Conservation (phyloP, 2,113 vertebrate species). For the Mesembrinibis cayennensis region DNA sequence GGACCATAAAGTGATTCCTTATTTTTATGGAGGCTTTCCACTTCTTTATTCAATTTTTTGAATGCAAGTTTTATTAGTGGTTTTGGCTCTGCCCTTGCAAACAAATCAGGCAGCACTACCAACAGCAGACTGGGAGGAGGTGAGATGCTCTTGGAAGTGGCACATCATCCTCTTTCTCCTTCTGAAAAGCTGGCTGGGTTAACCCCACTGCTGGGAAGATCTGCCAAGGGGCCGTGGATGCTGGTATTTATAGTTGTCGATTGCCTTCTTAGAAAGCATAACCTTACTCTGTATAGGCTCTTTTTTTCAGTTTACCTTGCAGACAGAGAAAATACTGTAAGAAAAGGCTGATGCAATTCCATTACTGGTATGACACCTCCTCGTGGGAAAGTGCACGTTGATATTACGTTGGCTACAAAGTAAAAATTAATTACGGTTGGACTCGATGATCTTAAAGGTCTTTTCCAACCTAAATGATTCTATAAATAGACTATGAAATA, state of each 20-base stretch:
- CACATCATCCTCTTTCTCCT: background rate
- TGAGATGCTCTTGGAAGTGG: background rate
- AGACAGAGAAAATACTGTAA: background rate
- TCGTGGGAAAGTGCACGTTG: background rate
- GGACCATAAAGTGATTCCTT: background rate
- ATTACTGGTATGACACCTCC: background rate
- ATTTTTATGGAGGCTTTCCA: background rate
- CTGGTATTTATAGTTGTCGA: background rate
- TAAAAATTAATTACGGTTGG: background rate
- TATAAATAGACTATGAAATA: background rate
- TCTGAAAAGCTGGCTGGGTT: background rate
- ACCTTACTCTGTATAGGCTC: accelerated
- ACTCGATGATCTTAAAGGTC: background rate
- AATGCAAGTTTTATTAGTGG: slow-evolving; percentile 14
- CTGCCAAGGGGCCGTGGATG: background rate
- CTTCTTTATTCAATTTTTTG: background rate
- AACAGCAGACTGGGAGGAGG: background rate
- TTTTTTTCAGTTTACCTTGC: background rate
- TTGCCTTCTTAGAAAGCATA: background rate
- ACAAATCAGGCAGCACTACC: background rate
- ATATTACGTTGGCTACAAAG: background rate
- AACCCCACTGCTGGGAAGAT: background rate
- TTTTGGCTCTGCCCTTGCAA: slow-evolving; percentile 5
- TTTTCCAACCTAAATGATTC: background rate
- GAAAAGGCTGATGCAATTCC: background rate